These are phyloP conservation scores for Blastobasis lacticolella DNA, from an alignment of 2,888 invertebrate species.

Conservation along the genomic window DNA sequence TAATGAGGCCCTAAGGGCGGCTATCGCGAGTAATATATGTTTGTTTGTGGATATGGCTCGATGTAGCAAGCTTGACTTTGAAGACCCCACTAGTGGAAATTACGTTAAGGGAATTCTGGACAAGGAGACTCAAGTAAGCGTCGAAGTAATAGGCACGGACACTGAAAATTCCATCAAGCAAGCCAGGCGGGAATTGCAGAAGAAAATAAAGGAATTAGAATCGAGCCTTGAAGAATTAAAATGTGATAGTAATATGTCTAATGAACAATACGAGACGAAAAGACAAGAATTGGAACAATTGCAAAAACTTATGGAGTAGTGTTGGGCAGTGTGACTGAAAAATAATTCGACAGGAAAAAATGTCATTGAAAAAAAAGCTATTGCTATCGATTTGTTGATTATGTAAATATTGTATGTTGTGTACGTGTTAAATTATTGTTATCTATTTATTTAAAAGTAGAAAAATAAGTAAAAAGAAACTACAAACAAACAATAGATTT, in stretches of 20 bases:
- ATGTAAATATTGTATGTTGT: too few species aligned
- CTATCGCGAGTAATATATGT: slow-evolving; percentile 41
- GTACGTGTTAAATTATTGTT: too few species aligned
- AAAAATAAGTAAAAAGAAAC: too few species aligned
- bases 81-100: slow-evolving; percentile 22
- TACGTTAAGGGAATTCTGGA: slow-evolving; percentile 38
- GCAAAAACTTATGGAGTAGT: slow-evolving; percentile 39
- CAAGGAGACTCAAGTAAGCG: slow-evolving; percentile 37
- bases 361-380: too few species aligned
- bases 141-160: slow-evolving; percentile 43
- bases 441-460: too few species aligned
- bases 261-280: slow-evolving; percentile 32
- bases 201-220: slow-evolving; percentile 43
- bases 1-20: slow-evolving; percentile 27
- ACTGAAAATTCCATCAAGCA: slow-evolving; percentile 29
- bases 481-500: slow-evolving; percentile 34
- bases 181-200: slow-evolving; percentile 39
- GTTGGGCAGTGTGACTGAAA: too few species aligned
- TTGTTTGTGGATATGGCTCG: slow-evolving; percentile 41
- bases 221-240: slow-evolving; percentile 41
- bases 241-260: slow-evolving; percentile 33
- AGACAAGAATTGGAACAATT: slow-evolving; percentile 44
- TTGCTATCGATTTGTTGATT: too few species aligned
- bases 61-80: slow-evolving; percentile 30
- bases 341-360: too few species aligned